These are phyloP conservation scores for Cyprinella venusta DNA, from an alignment of 2,797 vertebrate genomes.

Conservation along the genomic window DNA sequence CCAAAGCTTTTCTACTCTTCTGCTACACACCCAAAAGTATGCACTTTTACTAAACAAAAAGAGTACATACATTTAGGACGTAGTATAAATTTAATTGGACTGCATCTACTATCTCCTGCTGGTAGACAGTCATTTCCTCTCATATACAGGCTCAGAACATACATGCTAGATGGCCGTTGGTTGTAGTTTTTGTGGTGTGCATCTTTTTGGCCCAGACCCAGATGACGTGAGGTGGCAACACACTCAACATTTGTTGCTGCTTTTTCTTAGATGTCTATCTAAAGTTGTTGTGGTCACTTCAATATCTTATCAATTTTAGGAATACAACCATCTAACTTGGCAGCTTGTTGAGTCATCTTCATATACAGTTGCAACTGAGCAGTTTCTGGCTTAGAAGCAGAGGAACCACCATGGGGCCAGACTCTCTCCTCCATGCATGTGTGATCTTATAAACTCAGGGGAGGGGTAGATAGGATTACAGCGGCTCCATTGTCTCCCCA, in stretches of 20 bases:
- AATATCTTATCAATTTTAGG: not conserved
- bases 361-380: slow-evolving; percentile 10
- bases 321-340: not conserved
- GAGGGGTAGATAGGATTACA: slow-evolving; percentile 63
- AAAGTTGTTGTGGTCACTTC: slow-evolving; percentile 16
- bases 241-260: not conserved
- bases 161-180: not conserved
- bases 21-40: not conserved
- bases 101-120: not conserved
- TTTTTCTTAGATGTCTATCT: not conserved
- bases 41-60: not conserved
- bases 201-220: not conserved
- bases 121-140: not conserved
- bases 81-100: not conserved
- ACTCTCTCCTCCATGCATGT: slow-evolving; percentile 47
- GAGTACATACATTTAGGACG: not conserved
- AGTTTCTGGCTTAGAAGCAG: slow-evolving; percentile 22
- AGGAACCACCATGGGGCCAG: slow-evolving; percentile 41
- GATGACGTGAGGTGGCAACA: not conserved
- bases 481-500: slow-evolving; percentile 56
- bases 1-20: not conserved
- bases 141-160: not conserved
- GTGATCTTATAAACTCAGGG: slow-evolving; percentile 62
- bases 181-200: not conserved
- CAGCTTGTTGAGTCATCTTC: slow-evolving; percentile 11